These are phyloP conservation scores for Centroberyx gerrardi DNA, from an alignment of 2,797 vertebrate genomes.

Conservation along the genomic window DNA sequence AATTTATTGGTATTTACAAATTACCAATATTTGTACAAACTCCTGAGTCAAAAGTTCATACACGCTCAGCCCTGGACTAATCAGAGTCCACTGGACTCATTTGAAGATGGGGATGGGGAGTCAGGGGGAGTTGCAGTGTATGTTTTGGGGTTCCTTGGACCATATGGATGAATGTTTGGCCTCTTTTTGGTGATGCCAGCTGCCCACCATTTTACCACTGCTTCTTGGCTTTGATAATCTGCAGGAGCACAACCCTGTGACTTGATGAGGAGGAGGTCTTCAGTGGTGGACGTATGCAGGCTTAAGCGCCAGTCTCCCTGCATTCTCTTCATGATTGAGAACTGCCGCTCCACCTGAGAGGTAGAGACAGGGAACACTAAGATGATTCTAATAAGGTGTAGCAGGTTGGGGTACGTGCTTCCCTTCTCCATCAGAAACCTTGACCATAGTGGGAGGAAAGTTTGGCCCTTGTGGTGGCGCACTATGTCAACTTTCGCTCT, in stretches of 20 bases:
- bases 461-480: neutral
- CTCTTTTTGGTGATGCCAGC: conserved; percentile 18
- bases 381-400: too few species aligned
- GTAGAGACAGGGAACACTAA: neutral
- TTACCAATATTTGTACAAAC: too few species aligned
- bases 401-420: too few species aligned
- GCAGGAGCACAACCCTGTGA: neutral
- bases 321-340: conserved; percentile 20
- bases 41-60: too few species aligned
- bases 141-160: conserved; percentile 5
- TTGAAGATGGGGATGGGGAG: too few species aligned
- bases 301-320: conserved; percentile 19
- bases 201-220: conserved; percentile 13
- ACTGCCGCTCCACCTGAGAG: conserved; percentile 1
- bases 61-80: too few species aligned
- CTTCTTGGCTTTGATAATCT: conserved; percentile 15
- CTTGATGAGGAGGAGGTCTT: conserved; percentile 16
- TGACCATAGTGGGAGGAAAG: too few species aligned
- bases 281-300: conserved; percentile 14
- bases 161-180: conserved; percentile 6
- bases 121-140: too few species aligned
- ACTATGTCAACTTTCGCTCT: too few species aligned
- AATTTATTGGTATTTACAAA: too few species aligned
- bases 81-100: too few species aligned
- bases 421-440: too few species aligned